A percentile compares a stretch with the other conserved stretches of the same genome.
Evolutionary conservation across 1,140 invertebrate genomes (phyloP).

Genomic region (Papilio glaucus): DNA sequence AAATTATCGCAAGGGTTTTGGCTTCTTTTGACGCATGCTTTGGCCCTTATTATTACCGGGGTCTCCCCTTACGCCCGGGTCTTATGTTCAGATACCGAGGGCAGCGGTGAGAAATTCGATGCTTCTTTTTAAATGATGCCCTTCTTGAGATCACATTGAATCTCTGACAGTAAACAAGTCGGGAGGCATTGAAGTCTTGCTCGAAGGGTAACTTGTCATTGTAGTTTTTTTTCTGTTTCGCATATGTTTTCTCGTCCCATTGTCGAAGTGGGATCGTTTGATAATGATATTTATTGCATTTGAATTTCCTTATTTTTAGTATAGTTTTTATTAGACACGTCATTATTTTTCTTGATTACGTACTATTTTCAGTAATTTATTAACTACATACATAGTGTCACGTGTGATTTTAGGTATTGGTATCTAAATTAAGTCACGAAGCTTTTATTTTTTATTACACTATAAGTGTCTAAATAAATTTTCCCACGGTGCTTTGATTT

Average conservation of each 20-base stretch:
- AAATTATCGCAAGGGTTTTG: constrained; percentile 73
- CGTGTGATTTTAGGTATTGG: no score
- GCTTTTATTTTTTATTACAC: no score
- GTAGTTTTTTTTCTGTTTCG: constrained; percentile 39
- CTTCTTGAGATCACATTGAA: constrained; percentile 74
- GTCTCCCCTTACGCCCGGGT: constrained; percentile 63
- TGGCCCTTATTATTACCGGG: constrained; percentile 71
- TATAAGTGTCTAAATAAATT: no score
- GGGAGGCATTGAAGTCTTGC: constrained; percentile 49
- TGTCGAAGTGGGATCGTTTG: constrained; percentile 39
- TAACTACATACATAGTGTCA: no score
- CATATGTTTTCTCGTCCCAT: constrained; percentile 39
- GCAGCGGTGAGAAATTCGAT: constrained; percentile 68
- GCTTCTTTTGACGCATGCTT: constrained; percentile 70
- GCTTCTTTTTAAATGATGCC: constrained; percentile 69
- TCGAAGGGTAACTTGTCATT: constrained; percentile 60
- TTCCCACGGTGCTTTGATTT: no score
- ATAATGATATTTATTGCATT: constrained; percentile 21
- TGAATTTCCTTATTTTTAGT: not conserved
- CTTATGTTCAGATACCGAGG: constrained; percentile 60
- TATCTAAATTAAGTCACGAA: no score
- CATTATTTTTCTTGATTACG: no score
- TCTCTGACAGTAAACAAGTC: constrained; percentile 77
- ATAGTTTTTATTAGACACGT: no score
- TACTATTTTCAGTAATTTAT: no score